These are phyloP conservation scores for Malacosoma neustria DNA, from an alignment of 2,888 invertebrate genomes.

Conservation along the genomic window DNA sequence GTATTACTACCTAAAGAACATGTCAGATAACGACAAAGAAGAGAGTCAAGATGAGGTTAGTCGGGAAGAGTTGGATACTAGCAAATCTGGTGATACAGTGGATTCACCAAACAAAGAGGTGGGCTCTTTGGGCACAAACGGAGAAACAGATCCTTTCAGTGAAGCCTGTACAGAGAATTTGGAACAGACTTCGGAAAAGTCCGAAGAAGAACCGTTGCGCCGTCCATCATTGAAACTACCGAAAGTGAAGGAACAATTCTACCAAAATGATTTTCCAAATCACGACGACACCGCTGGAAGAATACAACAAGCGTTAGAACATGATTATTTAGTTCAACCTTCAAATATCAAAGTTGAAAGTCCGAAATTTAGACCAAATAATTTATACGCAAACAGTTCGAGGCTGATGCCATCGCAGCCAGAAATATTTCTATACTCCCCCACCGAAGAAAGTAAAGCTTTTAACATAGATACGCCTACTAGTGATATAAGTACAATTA, in stretches of 20 bases:
- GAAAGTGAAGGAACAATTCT: slow-evolving; percentile 60
- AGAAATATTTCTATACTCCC: slow-evolving; percentile 62
- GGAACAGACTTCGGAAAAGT: slow-evolving; percentile 38
- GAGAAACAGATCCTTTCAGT: slow-evolving; percentile 54
- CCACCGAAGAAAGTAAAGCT: slow-evolving; percentile 65
- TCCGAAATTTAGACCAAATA: slow-evolving; percentile 64
- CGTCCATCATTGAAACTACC: slow-evolving; percentile 60
- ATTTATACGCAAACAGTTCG: slow-evolving; percentile 62
- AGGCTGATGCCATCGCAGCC: slow-evolving; percentile 55
- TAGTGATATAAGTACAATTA: slow-evolving; percentile 68
- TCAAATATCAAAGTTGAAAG: slow-evolving; percentile 76
- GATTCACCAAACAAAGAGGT: slow-evolving; percentile 41
- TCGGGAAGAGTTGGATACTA: slow-evolving; percentile 56
- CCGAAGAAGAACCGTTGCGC: slow-evolving; percentile 45
- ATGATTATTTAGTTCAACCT: slow-evolving; percentile 77
- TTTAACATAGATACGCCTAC: slow-evolving; percentile 65
- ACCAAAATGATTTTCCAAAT: slow-evolving; percentile 61
- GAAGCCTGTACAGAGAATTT: slow-evolving; percentile 62
- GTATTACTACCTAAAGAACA: slow-evolving; percentile 89
- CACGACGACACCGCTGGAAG: slow-evolving; percentile 44
- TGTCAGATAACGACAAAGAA: slow-evolving; percentile 76
- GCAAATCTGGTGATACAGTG: slow-evolving; percentile 54
- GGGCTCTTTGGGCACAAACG: slow-evolving; percentile 16
- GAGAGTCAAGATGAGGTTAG: slow-evolving; percentile 62
- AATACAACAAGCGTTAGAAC: slow-evolving; percentile 67